phyloP scores from a whole-genome alignment of 2,797 vertebrate genomes.

The Sebastiscus tertius region DNA sequence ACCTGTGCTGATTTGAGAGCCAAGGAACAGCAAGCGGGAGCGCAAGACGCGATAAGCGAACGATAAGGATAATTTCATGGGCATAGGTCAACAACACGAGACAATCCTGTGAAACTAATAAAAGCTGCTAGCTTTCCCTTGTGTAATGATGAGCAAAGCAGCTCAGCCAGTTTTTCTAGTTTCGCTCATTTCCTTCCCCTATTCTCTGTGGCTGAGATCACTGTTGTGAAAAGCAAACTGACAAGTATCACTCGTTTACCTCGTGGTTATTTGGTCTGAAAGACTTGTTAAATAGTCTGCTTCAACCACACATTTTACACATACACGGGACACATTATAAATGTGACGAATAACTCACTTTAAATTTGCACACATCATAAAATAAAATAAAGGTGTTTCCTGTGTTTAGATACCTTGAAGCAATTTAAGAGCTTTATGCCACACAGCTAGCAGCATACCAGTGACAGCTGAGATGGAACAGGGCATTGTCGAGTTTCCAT shows the following conservation, averaged over 20 bases:
- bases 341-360: neutral
- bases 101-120: conserved; percentile 9
- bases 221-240: conserved; percentile 32
- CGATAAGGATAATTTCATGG: conserved; percentile 40
- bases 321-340: neutral
- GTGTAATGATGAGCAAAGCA: conserved; percentile 37
- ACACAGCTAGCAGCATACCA: conserved; percentile 1
- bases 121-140: conserved; percentile 36
- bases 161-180: conserved; percentile 56
- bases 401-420: neutral
- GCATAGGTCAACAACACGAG: conserved; percentile 28
- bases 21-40: conserved; percentile 28
- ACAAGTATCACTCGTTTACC: neutral
- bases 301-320: neutral
- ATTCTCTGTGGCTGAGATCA: neutral
- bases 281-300: neutral
- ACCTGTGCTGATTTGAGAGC: conserved; percentile 17
- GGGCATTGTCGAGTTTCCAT: conserved; percentile 61
- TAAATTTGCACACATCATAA: neutral
- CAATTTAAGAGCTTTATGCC: neutral
- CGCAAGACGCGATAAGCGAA: conserved; percentile 45
- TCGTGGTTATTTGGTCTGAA: neutral
- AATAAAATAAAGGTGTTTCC: neutral
- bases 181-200: conserved; percentile 53
- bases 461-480: conserved; percentile 56